Percentiles rank a stretch among this genome's conserved stretches.
phyloP scores from a whole-genome alignment of 2,797 vertebrate genomes.

The Anguilla pacifica region DNA sequence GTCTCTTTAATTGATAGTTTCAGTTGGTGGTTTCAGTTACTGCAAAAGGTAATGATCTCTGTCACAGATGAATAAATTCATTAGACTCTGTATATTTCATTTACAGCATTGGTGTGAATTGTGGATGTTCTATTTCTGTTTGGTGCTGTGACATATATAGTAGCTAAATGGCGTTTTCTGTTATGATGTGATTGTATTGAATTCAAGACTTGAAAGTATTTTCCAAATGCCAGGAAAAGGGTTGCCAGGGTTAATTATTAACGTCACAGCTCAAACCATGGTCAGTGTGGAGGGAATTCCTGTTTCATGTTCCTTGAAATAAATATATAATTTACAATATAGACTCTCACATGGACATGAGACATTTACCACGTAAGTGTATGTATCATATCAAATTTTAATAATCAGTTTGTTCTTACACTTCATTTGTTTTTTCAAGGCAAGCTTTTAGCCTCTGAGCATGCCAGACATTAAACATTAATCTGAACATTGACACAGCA shows the following conservation, averaged over 20 bases:
- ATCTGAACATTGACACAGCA: slow-evolving; percentile 21
- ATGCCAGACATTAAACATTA: slow-evolving; percentile 30
- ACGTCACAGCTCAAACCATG: neutral
- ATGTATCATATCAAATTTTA: neutral
- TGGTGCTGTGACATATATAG: neutral
- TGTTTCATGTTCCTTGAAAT: neutral
- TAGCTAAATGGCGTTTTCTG: neutral
- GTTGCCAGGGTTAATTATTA: neutral
- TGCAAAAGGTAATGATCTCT: neutral
- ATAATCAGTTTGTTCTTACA: neutral
- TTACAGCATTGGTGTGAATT: neutral
- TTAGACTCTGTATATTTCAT: neutral
- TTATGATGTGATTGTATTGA: neutral
- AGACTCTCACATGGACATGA: neutral
- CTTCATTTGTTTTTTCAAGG: neutral
- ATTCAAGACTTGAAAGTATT: neutral
- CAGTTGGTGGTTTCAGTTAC: neutral
- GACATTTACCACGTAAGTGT: neutral
- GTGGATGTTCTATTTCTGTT: neutral
- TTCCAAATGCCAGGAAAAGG: neutral
- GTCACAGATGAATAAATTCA: neutral
- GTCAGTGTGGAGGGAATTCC: neutral
- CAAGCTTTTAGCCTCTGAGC: slow-evolving; percentile 7
- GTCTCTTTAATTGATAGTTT: neutral
- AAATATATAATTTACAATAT: neutral